Evolutionary conservation across 2,888 invertebrate species (phyloP), one percentile per base, ranked within the genome.

Genomic region (Metopia argyrocephala): DNA sequence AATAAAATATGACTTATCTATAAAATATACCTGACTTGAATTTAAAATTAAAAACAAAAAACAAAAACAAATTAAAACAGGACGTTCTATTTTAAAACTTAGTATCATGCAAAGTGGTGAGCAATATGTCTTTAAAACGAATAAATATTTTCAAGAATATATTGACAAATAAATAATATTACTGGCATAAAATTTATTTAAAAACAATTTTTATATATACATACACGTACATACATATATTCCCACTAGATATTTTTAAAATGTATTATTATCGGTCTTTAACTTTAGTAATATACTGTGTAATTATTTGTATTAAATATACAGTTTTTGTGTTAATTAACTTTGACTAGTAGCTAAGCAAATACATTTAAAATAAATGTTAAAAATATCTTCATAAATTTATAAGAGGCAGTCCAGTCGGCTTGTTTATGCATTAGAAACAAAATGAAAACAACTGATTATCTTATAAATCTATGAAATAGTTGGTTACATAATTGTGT

Each of bases 1-100:
- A 38, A 31, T 0, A 31, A 2, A 38, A 48, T 18, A 20, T 48
- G n/a, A 48, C 18, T 48, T 48, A 3, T 48, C n/a, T 15, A 21
- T 38, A 46, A 45, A 20, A 45, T 18, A 45, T 54, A 56, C 52
- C 66, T 54, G 56, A 69, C 28, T 46, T 28, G 28, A 46, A n/a
- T 59, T 9, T 62, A 23, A 23, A 45, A 61, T 21, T 45, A 38
- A 20, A 38, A 23, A 45, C 18, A 61, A 45, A 45, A 25, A 15
- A 9, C 1, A 7, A 31, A 5, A 15, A 23, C 20, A 20, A 21
- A 38, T n/a, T n/a, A n/a, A 20, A 7, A 56, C n/a, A 18, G 46
- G 23, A 70, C 50, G 15, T 12, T 12, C 38, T 15, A 38, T 38
- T 38, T 38, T 12, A 38, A 38, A 38, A n/a, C n/a, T n/a, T n/a